Evolutionary conservation across 2,797 vertebrate genomes (phyloP), one percentile per base, ranked within the genome.

Genomic region (Phataginus tricuspis): DNA sequence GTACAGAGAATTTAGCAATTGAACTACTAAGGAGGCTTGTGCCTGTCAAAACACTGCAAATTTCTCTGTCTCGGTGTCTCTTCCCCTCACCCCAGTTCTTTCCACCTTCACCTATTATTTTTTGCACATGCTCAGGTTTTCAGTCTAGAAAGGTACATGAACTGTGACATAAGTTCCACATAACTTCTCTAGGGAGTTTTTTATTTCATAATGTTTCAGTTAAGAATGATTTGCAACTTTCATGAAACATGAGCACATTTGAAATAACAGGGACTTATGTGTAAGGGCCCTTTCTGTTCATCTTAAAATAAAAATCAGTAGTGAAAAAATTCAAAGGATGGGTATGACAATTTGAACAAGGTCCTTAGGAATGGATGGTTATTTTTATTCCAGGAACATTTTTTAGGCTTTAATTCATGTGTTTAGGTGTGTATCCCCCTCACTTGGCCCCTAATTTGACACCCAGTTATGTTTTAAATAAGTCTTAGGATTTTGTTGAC

Each of bases 301-400:
- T 88, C 92, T 95, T 63, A 96, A 96, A 96, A 80, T 92, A 89
- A 82, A 94, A 79, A 77, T 86, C 31, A 93, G n/a, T 84, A 68
- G 64, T 95, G 83, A 94, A 89, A 45, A 95, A 87, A 72, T 59
- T 90, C 11, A 61, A 49, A 92, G 71, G 25, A 29, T 61, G 77
- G 59, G 55, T 90, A 80, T 13, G 49, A 75, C 59, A 75, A 84
- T 97, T 84, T 82, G 72, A 94, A 89, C 64, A 69, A 92, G 21
- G 12, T 2, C 39, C 49, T 45, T 29, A 59, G 72, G 45, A 34
- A 57, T 90, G 29, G 57, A 6, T 63, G 45, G 59, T 68, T 39
- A 68, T 57, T 72, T 83, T 94, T 66, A 63, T 49, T 91, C 42
- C 92, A 64, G 51, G 66, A 75, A 31, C 23, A 68, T 78, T 86